Evolutionary conservation across 2,888 invertebrate genomes (phyloP).

Genomic region (Scaptomyza polygonia): DNA sequence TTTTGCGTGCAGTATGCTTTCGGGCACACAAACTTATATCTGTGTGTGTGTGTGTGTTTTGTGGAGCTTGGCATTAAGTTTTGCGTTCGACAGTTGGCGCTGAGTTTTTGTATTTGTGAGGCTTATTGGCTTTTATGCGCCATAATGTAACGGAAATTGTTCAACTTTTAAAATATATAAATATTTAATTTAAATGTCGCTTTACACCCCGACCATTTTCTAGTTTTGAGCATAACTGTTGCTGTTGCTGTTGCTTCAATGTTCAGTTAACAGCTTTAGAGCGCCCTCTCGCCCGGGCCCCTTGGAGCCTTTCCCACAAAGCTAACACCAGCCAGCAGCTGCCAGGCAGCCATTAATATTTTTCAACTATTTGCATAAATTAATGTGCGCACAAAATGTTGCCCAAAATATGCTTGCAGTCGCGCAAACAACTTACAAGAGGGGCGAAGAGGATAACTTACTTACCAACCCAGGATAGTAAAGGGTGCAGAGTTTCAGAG

Average conservation of each 20-base stretch:
- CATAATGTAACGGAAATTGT: slow-evolving; percentile 77
- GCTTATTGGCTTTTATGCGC: slow-evolving; percentile 71
- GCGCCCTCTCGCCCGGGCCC: not conserved
- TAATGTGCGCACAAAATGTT: slow-evolving; percentile 75
- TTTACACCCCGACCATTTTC: not conserved
- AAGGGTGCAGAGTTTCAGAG: not conserved
- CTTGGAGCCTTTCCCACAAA: not conserved
- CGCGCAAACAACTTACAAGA: slow-evolving; percentile 20
- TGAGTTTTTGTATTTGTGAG: slow-evolving; percentile 37
- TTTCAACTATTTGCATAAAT: slow-evolving; percentile 78
- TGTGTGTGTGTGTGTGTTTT: not conserved
- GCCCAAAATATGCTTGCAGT: slow-evolving; percentile 62
- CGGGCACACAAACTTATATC: slow-evolving; percentile 12
- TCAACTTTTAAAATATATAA: slow-evolving; percentile 72
- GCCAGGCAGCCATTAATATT: slow-evolving; percentile 71
- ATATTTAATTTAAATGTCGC: slow-evolving; percentile 70
- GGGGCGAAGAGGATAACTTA: not conserved
- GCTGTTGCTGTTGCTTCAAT: slow-evolving; percentile 28
- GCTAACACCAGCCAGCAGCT: slow-evolving; percentile 49
- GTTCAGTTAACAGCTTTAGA: slow-evolving; percentile 39
- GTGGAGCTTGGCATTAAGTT: slow-evolving; percentile 36
- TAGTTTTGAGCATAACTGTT: slow-evolving; percentile 30
- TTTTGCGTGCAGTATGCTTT: slow-evolving; percentile 44
- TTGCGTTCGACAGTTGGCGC: slow-evolving; percentile 44
- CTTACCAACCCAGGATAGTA: not conserved